Conservation (phyloP, 2,888 invertebrate genomes). For the Drosophila picticornis region DNA sequence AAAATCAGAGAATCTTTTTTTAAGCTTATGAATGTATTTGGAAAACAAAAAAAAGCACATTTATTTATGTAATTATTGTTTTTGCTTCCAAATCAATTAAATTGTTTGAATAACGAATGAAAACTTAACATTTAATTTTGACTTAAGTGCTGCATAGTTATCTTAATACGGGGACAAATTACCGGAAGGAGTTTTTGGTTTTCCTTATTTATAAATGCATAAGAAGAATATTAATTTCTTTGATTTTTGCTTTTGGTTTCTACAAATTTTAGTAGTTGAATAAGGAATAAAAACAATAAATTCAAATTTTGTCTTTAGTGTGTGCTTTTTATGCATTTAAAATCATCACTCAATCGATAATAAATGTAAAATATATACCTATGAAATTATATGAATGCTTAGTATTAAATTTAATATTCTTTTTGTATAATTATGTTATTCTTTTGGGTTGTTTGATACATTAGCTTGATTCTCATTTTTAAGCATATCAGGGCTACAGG, state of each 20-base stretch:
- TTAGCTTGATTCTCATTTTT: background rate
- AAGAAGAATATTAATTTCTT: background rate
- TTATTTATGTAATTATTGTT: no score
- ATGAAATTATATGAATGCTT: no score
- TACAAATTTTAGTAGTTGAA: background rate
- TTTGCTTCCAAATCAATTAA: background rate
- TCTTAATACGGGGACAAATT: no score
- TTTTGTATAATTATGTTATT: background rate
- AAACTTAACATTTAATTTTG: background rate
- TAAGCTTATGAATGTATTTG: background rate
- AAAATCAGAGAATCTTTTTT: background rate
- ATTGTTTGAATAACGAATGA: background rate
- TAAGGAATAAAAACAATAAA: background rate
- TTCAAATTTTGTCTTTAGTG: background rate
- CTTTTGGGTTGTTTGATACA: background rate
- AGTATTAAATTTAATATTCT: background rate
- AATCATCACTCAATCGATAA: background rate
- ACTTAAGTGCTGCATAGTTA: no score
- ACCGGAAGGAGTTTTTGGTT: background rate
- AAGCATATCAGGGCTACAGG: background rate
- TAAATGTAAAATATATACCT: background rate
- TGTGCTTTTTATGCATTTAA: background rate
- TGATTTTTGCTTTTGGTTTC: background rate
- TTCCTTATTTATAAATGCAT: background rate
- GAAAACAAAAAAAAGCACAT: background rate